Conservation (phyloP, 2,888 invertebrate genomes). For the Drosophila neotestacea region DNA sequence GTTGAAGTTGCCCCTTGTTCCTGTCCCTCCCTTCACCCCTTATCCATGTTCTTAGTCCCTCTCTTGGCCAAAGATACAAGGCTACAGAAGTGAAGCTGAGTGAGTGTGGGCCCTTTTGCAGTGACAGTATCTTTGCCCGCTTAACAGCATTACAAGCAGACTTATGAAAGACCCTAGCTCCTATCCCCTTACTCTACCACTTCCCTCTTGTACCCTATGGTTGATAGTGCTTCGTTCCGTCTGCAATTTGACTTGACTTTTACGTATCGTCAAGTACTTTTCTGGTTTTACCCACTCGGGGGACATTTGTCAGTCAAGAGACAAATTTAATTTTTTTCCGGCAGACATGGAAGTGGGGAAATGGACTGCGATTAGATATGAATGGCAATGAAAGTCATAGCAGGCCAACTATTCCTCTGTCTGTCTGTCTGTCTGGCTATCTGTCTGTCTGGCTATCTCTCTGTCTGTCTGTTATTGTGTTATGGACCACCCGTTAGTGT, state of each 20-base stretch:
- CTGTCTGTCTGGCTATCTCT: slow-evolving; percentile 28
- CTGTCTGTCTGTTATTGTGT: slow-evolving; percentile 42
- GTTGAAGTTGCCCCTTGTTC: slow-evolving; percentile 47
- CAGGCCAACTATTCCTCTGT: slow-evolving; percentile 40
- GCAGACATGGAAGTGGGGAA: slow-evolving; percentile 32
- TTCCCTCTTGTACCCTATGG: slow-evolving; percentile 12
- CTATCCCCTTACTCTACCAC: too few relatives aligned
- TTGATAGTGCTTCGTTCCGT: slow-evolving; percentile 19
- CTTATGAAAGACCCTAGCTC: slow-evolving; percentile 67
- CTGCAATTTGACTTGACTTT: slow-evolving; percentile 83
- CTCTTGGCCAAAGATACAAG: slow-evolving; percentile 69
- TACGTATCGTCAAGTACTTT: slow-evolving; percentile 83
- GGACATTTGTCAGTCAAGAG: slow-evolving; percentile 84
- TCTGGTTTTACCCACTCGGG: slow-evolving; percentile 82
- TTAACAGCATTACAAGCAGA: slow-evolving; percentile 83
- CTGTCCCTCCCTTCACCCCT: not conserved
- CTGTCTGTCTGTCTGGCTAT: slow-evolving; percentile 29
- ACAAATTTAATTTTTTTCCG: slow-evolving; percentile 82
- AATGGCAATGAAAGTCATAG: slow-evolving; percentile 80
- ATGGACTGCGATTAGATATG: slow-evolving; percentile 74
- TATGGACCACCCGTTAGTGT: slow-evolving; percentile 41
- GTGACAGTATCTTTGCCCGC: slow-evolving; percentile 81
- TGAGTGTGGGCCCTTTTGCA: slow-evolving; percentile 66
- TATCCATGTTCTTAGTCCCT: not conserved
- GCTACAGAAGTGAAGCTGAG: slow-evolving; percentile 48